Conservation (phyloP, 1,140 invertebrate species). For the Drosophila subobscura region DNA sequence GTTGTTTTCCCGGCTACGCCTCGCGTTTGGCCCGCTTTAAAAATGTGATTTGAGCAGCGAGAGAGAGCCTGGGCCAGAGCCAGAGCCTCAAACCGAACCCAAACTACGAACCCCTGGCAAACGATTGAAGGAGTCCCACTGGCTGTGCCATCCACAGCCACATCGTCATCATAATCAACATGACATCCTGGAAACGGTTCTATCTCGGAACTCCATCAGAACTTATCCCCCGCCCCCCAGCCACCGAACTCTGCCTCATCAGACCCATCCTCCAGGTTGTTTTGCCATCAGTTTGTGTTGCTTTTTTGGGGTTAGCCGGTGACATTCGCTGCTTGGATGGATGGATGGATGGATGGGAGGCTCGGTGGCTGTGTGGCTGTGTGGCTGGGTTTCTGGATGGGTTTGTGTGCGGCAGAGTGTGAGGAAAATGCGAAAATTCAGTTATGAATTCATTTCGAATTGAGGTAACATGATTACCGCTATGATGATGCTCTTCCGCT, state of each 20-base stretch:
- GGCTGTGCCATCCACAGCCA: not conserved
- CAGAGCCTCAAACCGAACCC: no score
- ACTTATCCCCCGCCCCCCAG: constrained; percentile 8
- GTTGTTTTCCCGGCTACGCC: constrained; percentile 21
- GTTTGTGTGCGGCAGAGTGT: not conserved
- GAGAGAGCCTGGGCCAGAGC: no score
- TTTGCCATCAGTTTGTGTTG: constrained; percentile 36
- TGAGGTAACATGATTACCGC: constrained; percentile 83
- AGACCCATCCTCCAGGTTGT: constrained; percentile 12
- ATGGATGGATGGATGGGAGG: constrained; percentile 13
- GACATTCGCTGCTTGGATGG: constrained; percentile 42
- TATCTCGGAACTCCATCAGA: constrained; percentile 9
- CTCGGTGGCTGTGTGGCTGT: not conserved
- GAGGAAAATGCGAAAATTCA: constrained; percentile 77
- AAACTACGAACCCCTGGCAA: constrained; percentile 7
- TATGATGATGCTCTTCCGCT: constrained; percentile 81
- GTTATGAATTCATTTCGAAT: constrained; percentile 84
- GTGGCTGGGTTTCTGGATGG: not conserved
- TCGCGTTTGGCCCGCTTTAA: constrained; percentile 49
- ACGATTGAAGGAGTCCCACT: constrained; percentile 17
- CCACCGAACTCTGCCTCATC: not conserved
- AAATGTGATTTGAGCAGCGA: constrained; percentile 44
- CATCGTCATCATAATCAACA: constrained; percentile 48
- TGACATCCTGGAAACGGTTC: constrained; percentile 34
- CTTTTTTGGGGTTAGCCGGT: constrained; percentile 47